Evolutionary conservation across 2,888 invertebrate species (phyloP).

Genomic region (Spodoptera littoralis): DNA sequence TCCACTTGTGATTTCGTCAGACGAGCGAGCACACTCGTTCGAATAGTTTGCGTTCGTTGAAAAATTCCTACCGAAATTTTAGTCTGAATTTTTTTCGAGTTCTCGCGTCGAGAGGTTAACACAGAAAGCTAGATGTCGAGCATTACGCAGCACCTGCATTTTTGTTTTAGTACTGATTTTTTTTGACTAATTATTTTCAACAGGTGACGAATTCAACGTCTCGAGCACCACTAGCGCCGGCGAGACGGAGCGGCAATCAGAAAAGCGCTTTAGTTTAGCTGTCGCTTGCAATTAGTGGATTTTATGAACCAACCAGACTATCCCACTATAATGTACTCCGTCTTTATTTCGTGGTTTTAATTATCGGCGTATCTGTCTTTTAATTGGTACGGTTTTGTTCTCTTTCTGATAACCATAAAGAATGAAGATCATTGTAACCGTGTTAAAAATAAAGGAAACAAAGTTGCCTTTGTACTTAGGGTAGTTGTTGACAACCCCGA

Average conservation of each 20-base stretch:
- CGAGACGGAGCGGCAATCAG: conserved; percentile 78
- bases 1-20: conserved; percentile 71
- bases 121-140: conserved; percentile 79
- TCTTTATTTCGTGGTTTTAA: conserved; percentile 48
- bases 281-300: conserved; percentile 83
- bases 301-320: conserved; percentile 65
- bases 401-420: conserved; percentile 8
- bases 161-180: conserved; percentile 86
- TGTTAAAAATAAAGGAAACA: conserved; percentile 1
- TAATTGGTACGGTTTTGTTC: conserved; percentile 33
- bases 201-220: conserved; percentile 88
- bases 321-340: conserved; percentile 57
- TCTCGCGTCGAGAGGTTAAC: conserved; percentile 78
- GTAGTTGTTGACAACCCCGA: too few species aligned
- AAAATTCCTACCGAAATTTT: conserved; percentile 71
- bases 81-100: conserved; percentile 57
- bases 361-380: conserved; percentile 32
- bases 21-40: conserved; percentile 69
- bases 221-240: conserved; percentile 80
- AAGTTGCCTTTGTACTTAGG: conserved; percentile 8
- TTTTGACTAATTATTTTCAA: conserved; percentile 90
- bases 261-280: conserved; percentile 79
- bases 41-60: conserved; percentile 70
- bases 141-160: conserved; percentile 80
- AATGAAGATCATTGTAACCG: conserved; percentile 7